These are phyloP conservation scores for Agriotes lineatus DNA, from an alignment of 2,888 invertebrate species.

Conservation along the genomic window DNA sequence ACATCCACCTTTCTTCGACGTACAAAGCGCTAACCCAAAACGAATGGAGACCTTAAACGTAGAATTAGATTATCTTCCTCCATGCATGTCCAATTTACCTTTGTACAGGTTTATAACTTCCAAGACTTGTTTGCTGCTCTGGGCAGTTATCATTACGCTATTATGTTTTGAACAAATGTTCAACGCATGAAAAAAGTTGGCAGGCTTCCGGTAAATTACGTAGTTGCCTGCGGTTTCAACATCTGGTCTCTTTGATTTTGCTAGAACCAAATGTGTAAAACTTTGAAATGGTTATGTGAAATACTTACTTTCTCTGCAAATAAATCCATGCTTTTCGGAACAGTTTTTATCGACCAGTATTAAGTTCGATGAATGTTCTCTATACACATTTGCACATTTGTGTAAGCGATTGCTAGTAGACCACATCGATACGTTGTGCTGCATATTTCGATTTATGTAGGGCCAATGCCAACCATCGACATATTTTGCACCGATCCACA, in stretches of 20 bases:
- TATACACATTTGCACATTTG: background rate
- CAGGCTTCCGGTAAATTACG: background rate
- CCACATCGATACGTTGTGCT: background rate
- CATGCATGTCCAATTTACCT: too few relatives aligned
- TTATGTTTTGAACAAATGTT: background rate
- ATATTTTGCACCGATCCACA: slow-evolving; percentile 8
- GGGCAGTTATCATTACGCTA: background rate
- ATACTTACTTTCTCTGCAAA: slow-evolving; percentile 5
- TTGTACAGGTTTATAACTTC: background rate
- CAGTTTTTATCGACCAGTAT: background rate
- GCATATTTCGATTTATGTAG: background rate
- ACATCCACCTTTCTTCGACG: background rate
- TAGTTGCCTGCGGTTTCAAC: background rate
- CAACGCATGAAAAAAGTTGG: background rate
- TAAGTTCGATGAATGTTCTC: background rate
- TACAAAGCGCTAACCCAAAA: background rate
- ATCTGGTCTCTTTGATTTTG: background rate
- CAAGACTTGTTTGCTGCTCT: background rate
- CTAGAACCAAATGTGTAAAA: too few relatives aligned
- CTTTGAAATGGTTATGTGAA: too few relatives aligned
- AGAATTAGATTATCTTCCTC: too few relatives aligned
- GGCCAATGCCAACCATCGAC: background rate
- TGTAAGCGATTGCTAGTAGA: background rate
- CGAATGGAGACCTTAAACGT: slow-evolving; percentile 3
- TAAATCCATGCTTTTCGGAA: slow-evolving; percentile 3